These are phyloP conservation scores for Somateria mollissima DNA, from an alignment of 2,797 vertebrate genomes.

Conservation along the genomic window DNA sequence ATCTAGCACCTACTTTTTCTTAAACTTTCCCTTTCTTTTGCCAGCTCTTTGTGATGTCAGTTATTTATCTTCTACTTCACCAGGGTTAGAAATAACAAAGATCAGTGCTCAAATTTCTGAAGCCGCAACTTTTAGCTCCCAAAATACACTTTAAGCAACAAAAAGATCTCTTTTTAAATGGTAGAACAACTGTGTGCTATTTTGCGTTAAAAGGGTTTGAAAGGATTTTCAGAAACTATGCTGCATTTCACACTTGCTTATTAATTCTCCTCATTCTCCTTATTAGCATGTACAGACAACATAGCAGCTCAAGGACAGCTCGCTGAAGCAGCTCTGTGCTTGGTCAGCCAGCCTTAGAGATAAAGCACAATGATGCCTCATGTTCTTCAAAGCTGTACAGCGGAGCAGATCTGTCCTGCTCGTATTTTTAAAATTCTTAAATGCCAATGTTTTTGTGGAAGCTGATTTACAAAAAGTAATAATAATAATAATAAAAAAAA, in stretches of 20 bases:
- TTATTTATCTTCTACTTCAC: neutral
- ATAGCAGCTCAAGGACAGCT: conserved; percentile 83
- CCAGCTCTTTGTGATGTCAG: neutral
- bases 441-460: neutral
- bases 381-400: conserved; percentile 7
- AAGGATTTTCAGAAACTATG: conserved; percentile 24
- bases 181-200: neutral
- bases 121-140: neutral
- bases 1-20: neutral
- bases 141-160: conserved; percentile 10
- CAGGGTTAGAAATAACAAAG: neutral
- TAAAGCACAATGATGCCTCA: conserved; percentile 58
- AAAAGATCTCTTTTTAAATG: neutral
- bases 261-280: conserved; percentile 87
- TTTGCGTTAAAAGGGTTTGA: conserved; percentile 1
- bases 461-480: neutral
- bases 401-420: neutral
- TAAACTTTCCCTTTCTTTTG: neutral
- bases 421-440: neutral
- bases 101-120: neutral
- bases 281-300: conserved; percentile 78
- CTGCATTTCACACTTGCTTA: conserved; percentile 55
- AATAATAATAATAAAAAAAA: neutral
- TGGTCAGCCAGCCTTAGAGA: conserved; percentile 13
- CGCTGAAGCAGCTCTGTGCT: conserved; percentile 75